phyloP scores from a whole-genome alignment of 2,797 vertebrate genomes.

The Anguilla pacifica region DNA sequence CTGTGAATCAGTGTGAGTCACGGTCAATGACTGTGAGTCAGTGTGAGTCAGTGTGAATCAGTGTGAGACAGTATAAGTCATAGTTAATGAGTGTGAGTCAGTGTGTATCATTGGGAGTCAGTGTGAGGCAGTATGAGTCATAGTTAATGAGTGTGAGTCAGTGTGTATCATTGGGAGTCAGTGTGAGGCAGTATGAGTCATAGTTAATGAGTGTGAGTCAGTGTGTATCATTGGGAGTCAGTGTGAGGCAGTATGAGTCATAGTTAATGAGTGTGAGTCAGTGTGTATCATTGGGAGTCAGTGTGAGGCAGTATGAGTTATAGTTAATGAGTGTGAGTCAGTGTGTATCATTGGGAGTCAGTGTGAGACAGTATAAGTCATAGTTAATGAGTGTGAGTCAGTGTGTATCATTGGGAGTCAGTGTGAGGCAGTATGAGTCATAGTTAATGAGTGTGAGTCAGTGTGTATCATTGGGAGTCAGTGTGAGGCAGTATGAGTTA shows the following conservation, averaged over 20 bases:
- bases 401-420: neutral
- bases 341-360: neutral
- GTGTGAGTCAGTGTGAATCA: neutral
- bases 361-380: too few species aligned
- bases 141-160: neutral
- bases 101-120: neutral
- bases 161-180: neutral
- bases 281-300: neutral
- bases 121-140: too few species aligned
- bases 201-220: neutral
- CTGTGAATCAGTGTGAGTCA: neutral
- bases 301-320: too few species aligned
- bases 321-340: neutral
- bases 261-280: neutral
- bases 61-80: slow-evolving; percentile 18
- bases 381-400: too few species aligned
- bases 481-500: neutral
- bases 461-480: slow-evolving; percentile 14
- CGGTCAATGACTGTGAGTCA: neutral
- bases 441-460: neutral
- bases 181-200: slow-evolving; percentile 17
- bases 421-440: slow-evolving; percentile 18
- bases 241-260: too few species aligned
- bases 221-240: neutral
- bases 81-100: neutral